A percentile compares a stretch with the other conserved stretches of the same genome.
These are phyloP conservation scores for Anthophora plumipes DNA, from an alignment of 2,888 invertebrate species.

Conservation along the genomic window DNA sequence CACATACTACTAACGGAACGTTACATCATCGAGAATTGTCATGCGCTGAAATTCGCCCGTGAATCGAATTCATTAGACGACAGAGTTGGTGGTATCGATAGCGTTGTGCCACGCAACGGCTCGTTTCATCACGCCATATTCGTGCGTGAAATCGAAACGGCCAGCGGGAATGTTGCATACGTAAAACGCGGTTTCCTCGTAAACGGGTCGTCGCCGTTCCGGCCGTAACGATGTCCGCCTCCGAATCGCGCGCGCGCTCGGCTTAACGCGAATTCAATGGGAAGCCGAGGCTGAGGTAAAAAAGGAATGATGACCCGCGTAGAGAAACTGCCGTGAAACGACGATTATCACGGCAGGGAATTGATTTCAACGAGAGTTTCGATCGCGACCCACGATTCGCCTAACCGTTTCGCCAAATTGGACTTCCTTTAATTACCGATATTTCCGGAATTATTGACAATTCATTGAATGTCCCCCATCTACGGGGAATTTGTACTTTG, in stretches of 20 bases:
- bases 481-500: neutral
- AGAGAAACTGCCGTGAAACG: slow-evolving; percentile 39
- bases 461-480: neutral
- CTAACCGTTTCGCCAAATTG: slow-evolving; percentile 31
- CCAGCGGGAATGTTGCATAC: slow-evolving; percentile 29
- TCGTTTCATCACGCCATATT: slow-evolving; percentile 42
- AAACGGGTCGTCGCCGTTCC: slow-evolving; percentile 48
- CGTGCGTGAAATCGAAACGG: slow-evolving; percentile 49
- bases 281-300: slow-evolving; percentile 10
- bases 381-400: slow-evolving; percentile 20
- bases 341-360: slow-evolving; percentile 45
- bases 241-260: slow-evolving; percentile 3
- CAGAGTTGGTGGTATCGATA: slow-evolving; percentile 14
- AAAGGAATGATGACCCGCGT: slow-evolving; percentile 38
- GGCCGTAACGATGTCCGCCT: slow-evolving; percentile 25
- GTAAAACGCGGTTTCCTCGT: slow-evolving; percentile 39
- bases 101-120: neutral
- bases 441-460: slow-evolving; percentile 35
- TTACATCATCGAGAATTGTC: neutral
- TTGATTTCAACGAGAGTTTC: slow-evolving; percentile 58
- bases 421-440: slow-evolving; percentile 44
- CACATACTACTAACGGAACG: neutral
- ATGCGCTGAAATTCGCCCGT: neutral
- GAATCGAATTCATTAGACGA: slow-evolving; percentile 5
- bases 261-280: slow-evolving; percentile 60